These are phyloP conservation scores for Apteryx owenii DNA, from an alignment of 2,113 vertebrate genomes.

Conservation along the genomic window DNA sequence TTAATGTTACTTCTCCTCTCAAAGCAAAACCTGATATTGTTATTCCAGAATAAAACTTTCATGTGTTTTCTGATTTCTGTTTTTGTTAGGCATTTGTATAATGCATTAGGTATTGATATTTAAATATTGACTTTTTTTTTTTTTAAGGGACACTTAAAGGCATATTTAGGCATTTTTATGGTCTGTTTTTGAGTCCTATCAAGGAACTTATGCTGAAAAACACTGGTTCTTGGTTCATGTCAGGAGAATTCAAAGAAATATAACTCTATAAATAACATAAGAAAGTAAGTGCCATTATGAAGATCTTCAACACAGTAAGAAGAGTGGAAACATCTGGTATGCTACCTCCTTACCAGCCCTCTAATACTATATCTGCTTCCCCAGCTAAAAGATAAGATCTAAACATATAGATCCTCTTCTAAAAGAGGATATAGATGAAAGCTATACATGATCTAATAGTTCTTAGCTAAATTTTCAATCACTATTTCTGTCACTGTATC, in stretches of 20 bases:
- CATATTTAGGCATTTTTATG: not conserved
- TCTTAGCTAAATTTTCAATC: constrained; percentile 10
- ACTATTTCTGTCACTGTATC: not conserved
- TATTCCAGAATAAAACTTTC: not conserved
- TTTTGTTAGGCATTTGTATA: not conserved
- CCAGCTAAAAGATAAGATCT: not conserved
- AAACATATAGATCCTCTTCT: not conserved
- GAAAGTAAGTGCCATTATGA: not conserved
- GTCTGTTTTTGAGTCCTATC: not conserved
- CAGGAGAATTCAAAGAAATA: not conserved
- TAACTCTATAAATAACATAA: not conserved
- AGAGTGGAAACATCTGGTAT: not conserved
- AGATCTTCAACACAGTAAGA: not conserved
- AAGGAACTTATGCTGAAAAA: not conserved
- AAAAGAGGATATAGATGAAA: not conserved
- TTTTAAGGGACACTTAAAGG: not conserved
- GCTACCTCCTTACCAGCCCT: not conserved
- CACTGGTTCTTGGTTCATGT: not conserved
- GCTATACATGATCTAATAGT: not conserved
- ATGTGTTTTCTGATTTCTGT: not conserved
- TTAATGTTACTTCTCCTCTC: not conserved
- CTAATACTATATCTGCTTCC: not conserved
- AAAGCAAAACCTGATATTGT: not conserved
- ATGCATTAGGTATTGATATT: not conserved
- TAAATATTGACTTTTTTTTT: not conserved